These are phyloP conservation scores for Diaprepes abbreviatus DNA, from an alignment of 2,888 invertebrate species.

Conservation along the genomic window DNA sequence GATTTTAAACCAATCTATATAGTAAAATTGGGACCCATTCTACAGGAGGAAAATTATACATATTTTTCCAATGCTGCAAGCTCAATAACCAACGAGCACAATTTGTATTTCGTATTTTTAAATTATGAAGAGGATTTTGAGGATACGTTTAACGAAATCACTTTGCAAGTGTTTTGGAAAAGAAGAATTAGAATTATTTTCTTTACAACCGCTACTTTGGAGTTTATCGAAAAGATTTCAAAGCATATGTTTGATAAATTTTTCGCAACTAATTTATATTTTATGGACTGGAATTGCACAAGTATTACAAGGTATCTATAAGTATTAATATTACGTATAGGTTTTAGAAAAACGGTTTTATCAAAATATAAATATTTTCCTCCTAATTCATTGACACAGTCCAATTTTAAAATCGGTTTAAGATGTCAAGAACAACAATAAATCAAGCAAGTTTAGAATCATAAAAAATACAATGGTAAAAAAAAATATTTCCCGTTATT, in stretches of 20 bases:
- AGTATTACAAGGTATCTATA: neutral
- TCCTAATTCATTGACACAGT: too few relatives aligned
- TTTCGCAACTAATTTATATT: constrained; percentile 1
- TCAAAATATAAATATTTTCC: too few relatives aligned
- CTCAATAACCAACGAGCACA: neutral
- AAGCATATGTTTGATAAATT: neutral
- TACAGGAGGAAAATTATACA: neutral
- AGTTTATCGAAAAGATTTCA: neutral
- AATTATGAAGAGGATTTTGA: neutral
- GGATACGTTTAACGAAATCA: neutral
- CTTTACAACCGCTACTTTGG: neutral
- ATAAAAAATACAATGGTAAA: too few relatives aligned
- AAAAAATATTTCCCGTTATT: too few relatives aligned
- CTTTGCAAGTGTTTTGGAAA: constrained; percentile 3
- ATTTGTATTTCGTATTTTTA: constrained; percentile 15
- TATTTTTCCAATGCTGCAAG: neutral
- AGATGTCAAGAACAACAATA: too few relatives aligned
- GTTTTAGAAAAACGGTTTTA: too few relatives aligned
- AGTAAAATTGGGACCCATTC: neutral
- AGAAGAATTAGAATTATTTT: constrained; percentile 2
- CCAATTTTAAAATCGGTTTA: too few relatives aligned
- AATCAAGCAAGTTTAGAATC: too few relatives aligned
- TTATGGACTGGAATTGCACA: neutral
- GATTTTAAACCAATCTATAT: neutral
- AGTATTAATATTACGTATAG: too few relatives aligned